Evolutionary conservation across 2,113 vertebrate species (phyloP).

Genomic region (Brachionichthys hirsutus): DNA sequence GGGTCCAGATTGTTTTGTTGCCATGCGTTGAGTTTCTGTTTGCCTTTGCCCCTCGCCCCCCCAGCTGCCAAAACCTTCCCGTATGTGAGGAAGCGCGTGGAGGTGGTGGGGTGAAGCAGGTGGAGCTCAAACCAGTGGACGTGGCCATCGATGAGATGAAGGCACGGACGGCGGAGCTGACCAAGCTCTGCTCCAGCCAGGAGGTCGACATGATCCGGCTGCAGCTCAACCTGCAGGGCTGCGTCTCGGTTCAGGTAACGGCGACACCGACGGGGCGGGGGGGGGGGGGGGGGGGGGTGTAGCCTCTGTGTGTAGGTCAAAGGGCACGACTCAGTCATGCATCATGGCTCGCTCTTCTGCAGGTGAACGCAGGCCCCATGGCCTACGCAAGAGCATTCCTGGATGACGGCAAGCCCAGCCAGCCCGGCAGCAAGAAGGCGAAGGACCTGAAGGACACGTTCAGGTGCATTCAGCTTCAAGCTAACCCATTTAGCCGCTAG

Average conservation of each 20-base stretch:
- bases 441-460: constrained; percentile 95
- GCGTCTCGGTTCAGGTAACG: constrained; percentile 92
- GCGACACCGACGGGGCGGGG: fast-evolving
- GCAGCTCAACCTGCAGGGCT: constrained; percentile 95
- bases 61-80: constrained; percentile 90
- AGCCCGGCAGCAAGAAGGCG: constrained; percentile 87
- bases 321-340: neutral
- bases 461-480: constrained; percentile 75
- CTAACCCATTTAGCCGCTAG: too few species aligned
- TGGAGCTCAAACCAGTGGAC: constrained; percentile 93
- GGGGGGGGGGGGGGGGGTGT: too few species aligned
- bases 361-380: constrained; percentile 98
- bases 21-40: too few species aligned
- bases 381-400: constrained; percentile 97
- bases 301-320: neutral
- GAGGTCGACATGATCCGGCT: constrained; percentile 98
- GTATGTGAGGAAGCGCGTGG: constrained; percentile 95
- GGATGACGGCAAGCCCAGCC: constrained; percentile 84
- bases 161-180: constrained; percentile 87
- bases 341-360: constrained; percentile 7
- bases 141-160: constrained; percentile 95
- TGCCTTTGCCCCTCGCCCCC: neutral
- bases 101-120: constrained; percentile 87
- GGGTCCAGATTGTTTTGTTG: too few species aligned
- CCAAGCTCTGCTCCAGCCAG: constrained; percentile 84